Percentiles rank a stretch among this genome's conserved stretches.
phyloP scores from a whole-genome alignment of 2,113 vertebrate genomes.

The Nibea coibor region DNA sequence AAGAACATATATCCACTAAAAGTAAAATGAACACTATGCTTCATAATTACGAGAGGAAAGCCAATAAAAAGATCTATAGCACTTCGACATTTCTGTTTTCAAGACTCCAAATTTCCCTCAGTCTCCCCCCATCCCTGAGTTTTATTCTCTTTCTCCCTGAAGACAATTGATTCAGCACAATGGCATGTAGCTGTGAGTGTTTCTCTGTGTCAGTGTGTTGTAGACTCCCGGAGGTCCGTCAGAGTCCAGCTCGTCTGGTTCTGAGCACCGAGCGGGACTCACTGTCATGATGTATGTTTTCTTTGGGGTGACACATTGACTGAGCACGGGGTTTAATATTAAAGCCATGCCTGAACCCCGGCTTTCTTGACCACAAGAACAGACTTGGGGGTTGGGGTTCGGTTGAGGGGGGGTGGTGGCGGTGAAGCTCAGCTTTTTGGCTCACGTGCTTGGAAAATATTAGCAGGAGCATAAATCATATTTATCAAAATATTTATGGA shows the following conservation, averaged over 20 bases:
- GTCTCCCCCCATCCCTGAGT: not conserved
- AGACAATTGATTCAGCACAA: conserved; percentile 40
- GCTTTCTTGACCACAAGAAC: conserved; percentile 73
- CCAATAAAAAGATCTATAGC: not conserved
- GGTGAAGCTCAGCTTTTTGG: conserved; percentile 62
- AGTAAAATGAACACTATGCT: not conserved
- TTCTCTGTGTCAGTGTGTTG: conserved; percentile 14
- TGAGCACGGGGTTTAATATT: conserved; percentile 63
- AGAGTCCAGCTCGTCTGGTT: conserved; percentile 32
- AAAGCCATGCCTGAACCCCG: conserved; percentile 64
- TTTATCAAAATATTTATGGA: conserved; percentile 77
- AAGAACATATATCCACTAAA: not conserved
- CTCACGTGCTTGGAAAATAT: conserved; percentile 81
- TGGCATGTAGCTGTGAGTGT: conserved; percentile 30
- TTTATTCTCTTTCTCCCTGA: conserved; percentile 24
- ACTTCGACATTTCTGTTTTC: not conserved
- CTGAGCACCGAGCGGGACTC: conserved; percentile 15
- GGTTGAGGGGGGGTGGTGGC: not conserved
- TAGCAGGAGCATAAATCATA: conserved; percentile 79
- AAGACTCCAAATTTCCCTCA: not conserved
- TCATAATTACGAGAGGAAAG: not conserved
- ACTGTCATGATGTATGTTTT: conserved; percentile 37
- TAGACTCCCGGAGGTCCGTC: conserved; percentile 17
- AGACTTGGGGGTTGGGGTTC: conserved; percentile 10
- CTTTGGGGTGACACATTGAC: conserved; percentile 62